These are phyloP conservation scores for Dryocosmus kuriphilus DNA, from an alignment of 2,888 invertebrate genomes.

Conservation along the genomic window DNA sequence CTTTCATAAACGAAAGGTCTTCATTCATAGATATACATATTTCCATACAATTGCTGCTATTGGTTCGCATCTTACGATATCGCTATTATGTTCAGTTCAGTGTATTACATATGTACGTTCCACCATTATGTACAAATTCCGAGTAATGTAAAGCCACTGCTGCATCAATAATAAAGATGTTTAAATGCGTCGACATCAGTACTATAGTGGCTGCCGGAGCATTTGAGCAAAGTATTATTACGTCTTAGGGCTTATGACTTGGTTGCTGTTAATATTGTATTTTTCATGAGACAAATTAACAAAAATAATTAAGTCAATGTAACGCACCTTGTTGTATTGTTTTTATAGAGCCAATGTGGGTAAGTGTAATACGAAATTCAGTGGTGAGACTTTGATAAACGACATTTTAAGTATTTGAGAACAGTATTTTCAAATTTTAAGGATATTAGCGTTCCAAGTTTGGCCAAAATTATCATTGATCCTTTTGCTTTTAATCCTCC, in stretches of 20 bases:
- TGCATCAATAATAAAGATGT: constrained; percentile 68
- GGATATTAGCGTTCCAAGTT: too few species aligned
- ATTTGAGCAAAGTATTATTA: neutral
- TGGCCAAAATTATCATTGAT: too few species aligned
- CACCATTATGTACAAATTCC: constrained; percentile 76
- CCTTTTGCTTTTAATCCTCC: too few species aligned
- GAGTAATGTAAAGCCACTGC: constrained; percentile 69
- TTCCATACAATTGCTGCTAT: constrained; percentile 77
- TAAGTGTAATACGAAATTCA: too few species aligned
- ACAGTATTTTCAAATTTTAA: too few species aligned
- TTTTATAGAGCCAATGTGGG: too few species aligned
- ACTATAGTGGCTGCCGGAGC: neutral
- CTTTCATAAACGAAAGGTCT: constrained; percentile 77
- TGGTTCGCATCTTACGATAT: constrained; percentile 74
- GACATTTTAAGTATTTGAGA: too few species aligned
- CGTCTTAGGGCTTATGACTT: neutral
- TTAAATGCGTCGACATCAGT: constrained; percentile 49
- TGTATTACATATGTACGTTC: constrained; percentile 73
- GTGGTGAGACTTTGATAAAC: too few species aligned
- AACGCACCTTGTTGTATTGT: neutral
- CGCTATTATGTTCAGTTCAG: constrained; percentile 69
- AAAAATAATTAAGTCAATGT: neutral
- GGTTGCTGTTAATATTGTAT: neutral
- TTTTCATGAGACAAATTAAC: neutral
- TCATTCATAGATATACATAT: constrained; percentile 76